phyloP scores from a whole-genome alignment of 2,113 vertebrate species.

The Litocranius walleri region DNA sequence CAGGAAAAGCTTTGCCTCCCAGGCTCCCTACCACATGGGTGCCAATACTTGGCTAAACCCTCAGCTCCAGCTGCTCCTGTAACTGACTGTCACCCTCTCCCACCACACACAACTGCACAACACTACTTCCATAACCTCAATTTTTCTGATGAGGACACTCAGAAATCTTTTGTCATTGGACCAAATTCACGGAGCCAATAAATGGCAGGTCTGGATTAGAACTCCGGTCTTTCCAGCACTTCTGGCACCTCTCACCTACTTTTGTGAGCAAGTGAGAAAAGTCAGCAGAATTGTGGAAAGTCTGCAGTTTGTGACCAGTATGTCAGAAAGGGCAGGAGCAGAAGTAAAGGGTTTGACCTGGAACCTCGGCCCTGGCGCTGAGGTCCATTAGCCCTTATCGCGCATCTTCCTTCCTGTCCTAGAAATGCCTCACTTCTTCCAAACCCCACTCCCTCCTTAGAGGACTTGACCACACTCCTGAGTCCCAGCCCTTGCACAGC shows the following conservation, averaged over 20 bases:
- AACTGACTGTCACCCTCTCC: not conserved
- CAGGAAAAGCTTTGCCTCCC: not conserved
- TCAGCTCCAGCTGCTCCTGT: not conserved
- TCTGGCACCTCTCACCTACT: not conserved
- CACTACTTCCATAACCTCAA: not conserved
- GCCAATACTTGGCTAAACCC: not conserved
- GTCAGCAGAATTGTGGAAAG: not conserved
- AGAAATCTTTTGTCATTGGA: not conserved
- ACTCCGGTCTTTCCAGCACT: not conserved
- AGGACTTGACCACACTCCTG: not conserved
- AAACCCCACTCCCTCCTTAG: not conserved
- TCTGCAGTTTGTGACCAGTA: too few relatives aligned
- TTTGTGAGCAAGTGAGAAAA: not conserved
- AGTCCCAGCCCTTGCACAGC: not conserved
- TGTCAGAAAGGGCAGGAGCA: not conserved
- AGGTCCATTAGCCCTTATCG: rapidly evolving
- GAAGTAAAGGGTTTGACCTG: not conserved
- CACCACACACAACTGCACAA: not conserved
- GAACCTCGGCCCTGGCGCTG: too few relatives aligned
- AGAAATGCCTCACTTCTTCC: not conserved
- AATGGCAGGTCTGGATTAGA: not conserved
- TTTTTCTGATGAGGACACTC: not conserved
- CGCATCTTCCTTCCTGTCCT: not conserved
- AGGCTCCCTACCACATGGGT: not conserved
- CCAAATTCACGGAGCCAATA: not conserved